A percentile compares a stretch with the other conserved stretches of the same genome.
Conservation (phyloP, 1,140 invertebrate genomes). For the Diorhabda carinulata region DNA sequence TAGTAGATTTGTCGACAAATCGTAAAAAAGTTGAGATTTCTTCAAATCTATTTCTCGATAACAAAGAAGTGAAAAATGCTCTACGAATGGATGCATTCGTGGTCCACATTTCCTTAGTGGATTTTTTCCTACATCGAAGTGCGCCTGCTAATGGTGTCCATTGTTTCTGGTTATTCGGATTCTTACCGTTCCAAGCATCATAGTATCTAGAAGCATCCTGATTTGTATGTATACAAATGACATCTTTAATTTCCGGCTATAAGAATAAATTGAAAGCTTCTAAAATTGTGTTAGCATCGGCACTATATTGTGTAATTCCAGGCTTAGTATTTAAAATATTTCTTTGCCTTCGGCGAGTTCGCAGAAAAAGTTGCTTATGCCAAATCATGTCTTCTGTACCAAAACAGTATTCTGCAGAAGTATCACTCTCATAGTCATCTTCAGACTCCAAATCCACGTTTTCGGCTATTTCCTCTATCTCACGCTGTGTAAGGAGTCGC, state of each 20-base stretch:
- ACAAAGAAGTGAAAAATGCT: too few relatives aligned
- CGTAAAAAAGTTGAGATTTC: neutral
- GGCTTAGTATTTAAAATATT: slow-evolving; percentile 21
- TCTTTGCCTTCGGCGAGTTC: slow-evolving; percentile 9
- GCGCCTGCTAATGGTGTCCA: slow-evolving; percentile 23
- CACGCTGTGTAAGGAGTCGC: neutral
- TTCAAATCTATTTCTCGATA: slow-evolving; percentile 13
- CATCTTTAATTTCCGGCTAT: slow-evolving; percentile 16
- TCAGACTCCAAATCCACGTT: neutral
- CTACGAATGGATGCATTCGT: too few relatives aligned
- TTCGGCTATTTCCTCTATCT: neutral
- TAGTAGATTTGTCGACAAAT: slow-evolving; percentile 29
- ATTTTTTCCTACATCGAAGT: slow-evolving; percentile 24
- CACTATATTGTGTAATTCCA: too few relatives aligned
- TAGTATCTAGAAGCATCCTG: slow-evolving; percentile 18
- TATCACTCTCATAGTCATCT: neutral
- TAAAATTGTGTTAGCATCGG: slow-evolving; percentile 3
- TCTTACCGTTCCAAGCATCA: slow-evolving; percentile 22
- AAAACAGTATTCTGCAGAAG: neutral
- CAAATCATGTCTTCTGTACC: slow-evolving; percentile 14
- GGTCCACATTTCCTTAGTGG: slow-evolving; percentile 16
- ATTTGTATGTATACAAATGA: slow-evolving; percentile 17
- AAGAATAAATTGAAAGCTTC: slow-evolving; percentile 21
- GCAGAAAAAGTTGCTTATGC: slow-evolving; percentile 10
- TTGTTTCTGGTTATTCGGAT: slow-evolving; percentile 19